A percentile compares a stretch with the other conserved stretches of the same genome.
phyloP scores from a whole-genome alignment of 2,113 vertebrate genomes.

The Dolichotis patagonum region DNA sequence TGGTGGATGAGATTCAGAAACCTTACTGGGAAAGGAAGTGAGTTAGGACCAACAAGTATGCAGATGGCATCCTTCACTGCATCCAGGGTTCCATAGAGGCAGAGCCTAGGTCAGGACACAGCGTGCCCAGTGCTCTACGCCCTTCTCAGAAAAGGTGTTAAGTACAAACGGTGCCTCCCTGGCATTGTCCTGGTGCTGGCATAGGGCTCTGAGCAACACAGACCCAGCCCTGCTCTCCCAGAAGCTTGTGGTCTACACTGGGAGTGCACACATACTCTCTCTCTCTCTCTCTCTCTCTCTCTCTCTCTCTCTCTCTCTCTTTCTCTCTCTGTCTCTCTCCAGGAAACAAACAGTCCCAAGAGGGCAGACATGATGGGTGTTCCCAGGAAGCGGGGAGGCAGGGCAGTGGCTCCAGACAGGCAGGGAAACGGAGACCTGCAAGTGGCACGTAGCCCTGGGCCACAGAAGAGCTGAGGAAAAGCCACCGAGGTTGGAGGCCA shows the following conservation, averaged over 20 bases:
- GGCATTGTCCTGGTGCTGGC: not conserved
- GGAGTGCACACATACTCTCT: no score
- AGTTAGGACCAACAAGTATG: accelerated
- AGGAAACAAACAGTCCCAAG: not conserved
- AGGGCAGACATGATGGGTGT: not conserved
- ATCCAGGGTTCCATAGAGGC: not conserved
- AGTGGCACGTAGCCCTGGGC: not conserved
- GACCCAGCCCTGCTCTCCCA: not conserved
- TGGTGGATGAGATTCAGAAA: constrained; percentile 42
- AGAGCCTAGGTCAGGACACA: not conserved
- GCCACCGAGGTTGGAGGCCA: not conserved
- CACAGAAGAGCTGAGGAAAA: not conserved
- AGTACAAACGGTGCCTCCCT: not conserved
- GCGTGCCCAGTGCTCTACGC: not conserved
- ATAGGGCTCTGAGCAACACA: not conserved
- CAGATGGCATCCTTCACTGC: not conserved
- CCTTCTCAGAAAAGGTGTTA: not conserved
- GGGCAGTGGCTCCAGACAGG: no score
- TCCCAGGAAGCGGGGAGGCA: not conserved
- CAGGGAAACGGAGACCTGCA: not conserved
- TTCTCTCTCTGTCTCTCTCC: no score
- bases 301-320: no score
- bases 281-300: no score
- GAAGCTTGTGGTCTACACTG: not conserved
- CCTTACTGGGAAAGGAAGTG: not conserved